These are phyloP conservation scores for Synchiropus splendidus DNA, from an alignment of 2,113 vertebrate species.

Conservation along the genomic window DNA sequence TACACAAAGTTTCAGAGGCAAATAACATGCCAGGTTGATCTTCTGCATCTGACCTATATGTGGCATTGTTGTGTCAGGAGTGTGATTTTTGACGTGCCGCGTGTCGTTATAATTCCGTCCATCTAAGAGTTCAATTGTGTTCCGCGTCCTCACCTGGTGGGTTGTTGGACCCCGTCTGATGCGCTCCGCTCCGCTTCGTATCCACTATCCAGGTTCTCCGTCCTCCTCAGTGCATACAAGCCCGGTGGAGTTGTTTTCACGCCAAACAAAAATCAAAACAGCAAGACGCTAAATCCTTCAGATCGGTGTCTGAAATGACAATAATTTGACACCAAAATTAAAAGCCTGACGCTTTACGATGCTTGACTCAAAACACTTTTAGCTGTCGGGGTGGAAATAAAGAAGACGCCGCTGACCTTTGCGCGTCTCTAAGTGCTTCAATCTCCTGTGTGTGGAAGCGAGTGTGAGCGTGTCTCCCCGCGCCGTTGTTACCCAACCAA, in stretches of 20 bases:
- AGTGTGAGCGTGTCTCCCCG: constrained; percentile 21
- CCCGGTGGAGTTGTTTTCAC: too few relatives aligned
- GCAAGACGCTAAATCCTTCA: too few relatives aligned
- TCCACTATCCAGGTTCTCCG: constrained; percentile 1
- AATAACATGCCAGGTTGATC: constrained; percentile 1
- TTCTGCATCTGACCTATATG: too few relatives aligned
- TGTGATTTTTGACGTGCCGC: too few relatives aligned
- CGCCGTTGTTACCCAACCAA: constrained; percentile 17
- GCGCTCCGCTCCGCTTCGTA: constrained; percentile 26
- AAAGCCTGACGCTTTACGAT: background rate
- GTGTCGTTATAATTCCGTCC: too few relatives aligned
- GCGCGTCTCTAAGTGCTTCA: constrained; percentile 35
- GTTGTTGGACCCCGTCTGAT: constrained; percentile 25
- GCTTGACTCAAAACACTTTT: too few relatives aligned
- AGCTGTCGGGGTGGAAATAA: too few relatives aligned
- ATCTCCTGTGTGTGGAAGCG: constrained; percentile 9
- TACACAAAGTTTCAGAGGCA: too few relatives aligned
- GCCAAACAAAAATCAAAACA: too few relatives aligned
- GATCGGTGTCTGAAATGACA: too few relatives aligned
- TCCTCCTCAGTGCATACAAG: constrained; percentile 12
- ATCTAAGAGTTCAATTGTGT: too few relatives aligned
- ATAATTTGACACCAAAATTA: constrained; percentile 8
- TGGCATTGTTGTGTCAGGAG: too few relatives aligned
- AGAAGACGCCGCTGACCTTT: constrained; percentile 31
- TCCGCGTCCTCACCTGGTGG: constrained; percentile 40